Base-by-base conservation (phyloP, 2,888 invertebrate species). In the Tinea semifulvella region DNA sequence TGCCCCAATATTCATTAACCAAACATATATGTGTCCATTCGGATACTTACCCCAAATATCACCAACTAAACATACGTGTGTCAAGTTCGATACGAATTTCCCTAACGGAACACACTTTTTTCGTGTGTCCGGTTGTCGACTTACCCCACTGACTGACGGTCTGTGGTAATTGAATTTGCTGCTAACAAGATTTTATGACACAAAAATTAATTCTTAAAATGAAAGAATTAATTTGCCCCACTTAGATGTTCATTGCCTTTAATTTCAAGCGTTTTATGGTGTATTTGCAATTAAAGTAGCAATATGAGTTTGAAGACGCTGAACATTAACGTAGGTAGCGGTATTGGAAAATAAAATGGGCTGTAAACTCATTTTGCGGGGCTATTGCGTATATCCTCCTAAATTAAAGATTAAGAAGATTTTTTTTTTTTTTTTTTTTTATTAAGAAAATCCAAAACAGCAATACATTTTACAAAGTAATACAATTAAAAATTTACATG, bases 131-230 rank as follows among this genome's bases (percentile, higher is more conserved):
- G n/a, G n/a, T n/a, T n/a, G n/a, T n/a, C n/a, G n/a, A n/a, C n/a
- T n/a, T n/a, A n/a, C n/a, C n/a, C n/a, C n/a, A n/a, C n/a, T n/a
- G 31, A 2, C 31, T 36, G 36, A 36, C 36, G 44, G 50, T 56
- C 53, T 52, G 52, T 53, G 51, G 52, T 65, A 67, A 68, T 70
- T 68, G 62, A 64, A 63, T 68, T 65, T 60, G 40, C 60, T 56
- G 55, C 58, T 56, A 53, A 55, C 50, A 46, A 45, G 19, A 42
- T 58, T 66, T 70, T 68, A 68, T 63, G 52, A 50, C 60, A 49
- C 56, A 54, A 61, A 65, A 65, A 68, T 68, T 65, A 63, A 61
- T 64, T 64, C 49, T 58, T 61, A 55, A 53, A 36, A 36, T 36
- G 36, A 36, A 36, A 16, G 36, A 36, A 36, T 36, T 36, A 16